Conservation (phyloP, 2,113 vertebrate species). For the Notothenia rossii region DNA sequence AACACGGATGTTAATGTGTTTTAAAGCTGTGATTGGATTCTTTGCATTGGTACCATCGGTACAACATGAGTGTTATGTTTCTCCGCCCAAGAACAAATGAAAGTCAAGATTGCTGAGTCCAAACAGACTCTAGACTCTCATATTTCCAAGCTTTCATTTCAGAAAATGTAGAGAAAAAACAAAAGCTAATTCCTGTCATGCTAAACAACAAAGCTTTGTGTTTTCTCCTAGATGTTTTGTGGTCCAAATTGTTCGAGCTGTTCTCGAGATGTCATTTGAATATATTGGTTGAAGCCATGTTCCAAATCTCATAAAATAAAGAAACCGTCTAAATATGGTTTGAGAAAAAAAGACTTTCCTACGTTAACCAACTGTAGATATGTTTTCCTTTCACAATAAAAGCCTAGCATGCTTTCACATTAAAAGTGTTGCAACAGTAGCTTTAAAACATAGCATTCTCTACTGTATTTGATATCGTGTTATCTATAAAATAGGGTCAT, state of each 20-base stretch:
- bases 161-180: not conserved
- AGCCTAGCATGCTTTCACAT: no score
- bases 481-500: no score
- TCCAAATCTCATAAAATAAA: not conserved
- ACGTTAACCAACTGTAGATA: no score
- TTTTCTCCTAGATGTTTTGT: no score
- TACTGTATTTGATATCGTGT: no score
- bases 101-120: not conserved
- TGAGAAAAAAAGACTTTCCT: not conserved
- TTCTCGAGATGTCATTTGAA: not conserved
- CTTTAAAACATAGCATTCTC: no score
- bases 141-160: not conserved
- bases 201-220: no score
- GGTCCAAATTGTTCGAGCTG: not conserved
- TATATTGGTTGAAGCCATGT: not conserved
- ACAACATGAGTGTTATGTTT: not conserved
- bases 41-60: not conserved
- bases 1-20: constrained; percentile 24
- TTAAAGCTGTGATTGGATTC: not conserved
- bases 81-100: constrained; percentile 39
- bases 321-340: not conserved
- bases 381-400: no score
- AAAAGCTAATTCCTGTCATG: no score
- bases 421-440: no score
- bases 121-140: not conserved